Percentiles rank a stretch among this genome's conserved stretches.
Evolutionary conservation across 2,797 vertebrate species (phyloP).

Genomic region (Parotocinclus haroldoi): DNA sequence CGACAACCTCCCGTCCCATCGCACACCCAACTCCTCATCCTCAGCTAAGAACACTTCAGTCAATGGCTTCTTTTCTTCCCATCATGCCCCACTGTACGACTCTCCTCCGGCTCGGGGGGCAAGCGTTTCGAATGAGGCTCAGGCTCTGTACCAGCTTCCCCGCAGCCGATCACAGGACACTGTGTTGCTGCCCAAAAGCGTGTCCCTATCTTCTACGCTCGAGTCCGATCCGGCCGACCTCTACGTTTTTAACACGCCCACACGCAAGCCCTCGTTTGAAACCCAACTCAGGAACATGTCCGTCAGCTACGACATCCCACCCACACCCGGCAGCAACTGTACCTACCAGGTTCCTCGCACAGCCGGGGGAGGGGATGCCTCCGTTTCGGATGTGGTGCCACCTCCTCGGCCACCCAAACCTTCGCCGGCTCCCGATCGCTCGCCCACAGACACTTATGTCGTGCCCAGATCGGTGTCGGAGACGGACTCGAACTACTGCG

Average conservation of each 20-base stretch:
- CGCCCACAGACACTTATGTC: constrained; percentile 83
- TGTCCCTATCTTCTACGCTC: constrained; percentile 74
- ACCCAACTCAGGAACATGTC: constrained; percentile 84
- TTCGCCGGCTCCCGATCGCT: constrained; percentile 80
- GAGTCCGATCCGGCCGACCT: constrained; percentile 83
- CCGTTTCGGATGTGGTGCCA: constrained; percentile 81
- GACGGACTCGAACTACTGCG: constrained; percentile 86
- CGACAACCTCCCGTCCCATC: constrained; percentile 89
- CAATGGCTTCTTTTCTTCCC: constrained; percentile 85
- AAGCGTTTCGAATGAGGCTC: constrained; percentile 75
- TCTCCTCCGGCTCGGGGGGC: constrained; percentile 81
- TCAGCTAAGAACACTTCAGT: constrained; percentile 79
- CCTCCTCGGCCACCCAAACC: constrained; percentile 95
- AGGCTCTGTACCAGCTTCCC: constrained; percentile 85
- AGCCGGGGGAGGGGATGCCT: constrained; percentile 66
- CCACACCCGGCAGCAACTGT: constrained; percentile 84
- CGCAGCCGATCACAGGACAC: constrained; percentile 95
- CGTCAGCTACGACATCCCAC: constrained; percentile 95
- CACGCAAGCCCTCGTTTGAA: constrained; percentile 79
- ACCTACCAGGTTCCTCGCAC: constrained; percentile 93
- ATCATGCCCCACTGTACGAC: constrained; percentile 79
- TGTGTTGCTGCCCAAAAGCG: constrained; percentile 79
- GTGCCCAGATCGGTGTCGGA: constrained; percentile 83
- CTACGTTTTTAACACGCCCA: constrained; percentile 82
- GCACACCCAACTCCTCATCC: constrained; percentile 76